phyloP scores from a whole-genome alignment of 1,140 invertebrate species.

The Hyles vespertilio region DNA sequence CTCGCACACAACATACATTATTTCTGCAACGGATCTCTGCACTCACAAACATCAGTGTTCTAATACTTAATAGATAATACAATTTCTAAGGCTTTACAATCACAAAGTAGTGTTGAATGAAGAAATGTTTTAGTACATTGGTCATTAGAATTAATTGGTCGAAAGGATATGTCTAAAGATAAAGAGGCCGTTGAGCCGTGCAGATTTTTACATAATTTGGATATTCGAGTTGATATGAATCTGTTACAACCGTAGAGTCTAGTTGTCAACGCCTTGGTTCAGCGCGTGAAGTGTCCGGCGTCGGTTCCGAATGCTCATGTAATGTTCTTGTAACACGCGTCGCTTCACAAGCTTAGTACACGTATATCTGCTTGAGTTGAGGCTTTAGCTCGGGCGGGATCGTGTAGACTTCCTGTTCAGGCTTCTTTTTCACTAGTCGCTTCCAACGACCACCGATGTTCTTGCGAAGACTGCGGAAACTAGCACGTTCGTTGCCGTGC shows the following conservation, averaged over 20 bases:
- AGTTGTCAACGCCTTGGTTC: conserved; percentile 46
- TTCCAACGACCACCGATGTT: conserved; percentile 89
- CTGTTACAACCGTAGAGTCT: conserved; percentile 52
- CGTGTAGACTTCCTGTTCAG: conserved; percentile 85
- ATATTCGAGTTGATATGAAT: conserved; percentile 64
- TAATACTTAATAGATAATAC: conserved; percentile 75
- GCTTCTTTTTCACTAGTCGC: conserved; percentile 87
- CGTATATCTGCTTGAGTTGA: conserved; percentile 92
- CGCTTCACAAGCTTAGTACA: conserved; percentile 78
- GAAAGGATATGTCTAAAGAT: conserved; percentile 66
- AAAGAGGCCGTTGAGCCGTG: conserved; percentile 45
- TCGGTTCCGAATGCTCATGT: conserved; percentile 42
- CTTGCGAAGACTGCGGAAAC: conserved; percentile 87
- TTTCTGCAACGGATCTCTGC: conserved; percentile 57
- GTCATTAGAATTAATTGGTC: conserved; percentile 70
- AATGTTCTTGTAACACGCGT: conserved; percentile 22
- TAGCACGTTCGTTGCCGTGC: conserved; percentile 81
- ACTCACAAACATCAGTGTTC: conserved; percentile 63
- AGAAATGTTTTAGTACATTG: conserved; percentile 52
- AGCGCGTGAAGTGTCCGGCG: conserved; percentile 56
- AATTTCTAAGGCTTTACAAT: conserved; percentile 65
- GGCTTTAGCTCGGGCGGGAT: conserved; percentile 90
- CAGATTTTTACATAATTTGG: conserved; percentile 48
- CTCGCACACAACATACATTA: conserved; percentile 49
- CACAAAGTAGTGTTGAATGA: conserved; percentile 68